Conservation (phyloP, 2,888 invertebrate species). For the Eledona agricola region DNA sequence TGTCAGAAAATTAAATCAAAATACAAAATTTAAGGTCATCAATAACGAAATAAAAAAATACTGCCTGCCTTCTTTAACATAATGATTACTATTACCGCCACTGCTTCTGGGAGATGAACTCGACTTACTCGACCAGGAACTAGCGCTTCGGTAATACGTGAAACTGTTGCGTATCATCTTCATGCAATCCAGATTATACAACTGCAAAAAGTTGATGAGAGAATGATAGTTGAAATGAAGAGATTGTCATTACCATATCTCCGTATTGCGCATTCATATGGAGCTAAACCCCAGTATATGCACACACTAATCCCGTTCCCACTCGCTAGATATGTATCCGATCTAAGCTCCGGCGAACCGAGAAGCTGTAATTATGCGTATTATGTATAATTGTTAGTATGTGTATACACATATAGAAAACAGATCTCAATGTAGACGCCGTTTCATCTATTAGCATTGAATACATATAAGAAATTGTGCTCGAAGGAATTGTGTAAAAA, state of each 20-base stretch:
- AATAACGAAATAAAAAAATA: too few species aligned
- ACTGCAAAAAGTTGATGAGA: slow-evolving; percentile 37
- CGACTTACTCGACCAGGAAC: too few species aligned
- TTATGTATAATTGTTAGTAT: slow-evolving; percentile 59
- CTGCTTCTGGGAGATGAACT: too few species aligned
- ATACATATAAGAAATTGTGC: slow-evolving; percentile 52
- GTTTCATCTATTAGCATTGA: slow-evolving; percentile 54
- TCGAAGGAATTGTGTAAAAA: slow-evolving; percentile 48
- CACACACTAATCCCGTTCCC: slow-evolving; percentile 48
- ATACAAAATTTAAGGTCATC: too few species aligned
- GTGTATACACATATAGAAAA: slow-evolving; percentile 48
- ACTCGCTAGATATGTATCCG: slow-evolving; percentile 52
- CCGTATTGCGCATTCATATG: slow-evolving; percentile 37
- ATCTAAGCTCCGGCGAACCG: slow-evolving; percentile 49
- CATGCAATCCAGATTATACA: slow-evolving; percentile 25
- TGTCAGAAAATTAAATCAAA: too few species aligned
- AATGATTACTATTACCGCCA: too few species aligned
- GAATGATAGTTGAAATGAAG: slow-evolving; percentile 39
- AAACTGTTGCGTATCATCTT: slow-evolving; percentile 2
- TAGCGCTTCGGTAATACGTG: too few species aligned
- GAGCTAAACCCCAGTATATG: slow-evolving; percentile 44
- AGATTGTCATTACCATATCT: slow-evolving; percentile 42
- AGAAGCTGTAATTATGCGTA: slow-evolving; percentile 56
- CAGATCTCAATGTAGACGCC: slow-evolving; percentile 40
- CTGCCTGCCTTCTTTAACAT: too few species aligned